Base-by-base conservation (phyloP, 2,888 invertebrate genomes). In the Lymantria monacha region DNA sequence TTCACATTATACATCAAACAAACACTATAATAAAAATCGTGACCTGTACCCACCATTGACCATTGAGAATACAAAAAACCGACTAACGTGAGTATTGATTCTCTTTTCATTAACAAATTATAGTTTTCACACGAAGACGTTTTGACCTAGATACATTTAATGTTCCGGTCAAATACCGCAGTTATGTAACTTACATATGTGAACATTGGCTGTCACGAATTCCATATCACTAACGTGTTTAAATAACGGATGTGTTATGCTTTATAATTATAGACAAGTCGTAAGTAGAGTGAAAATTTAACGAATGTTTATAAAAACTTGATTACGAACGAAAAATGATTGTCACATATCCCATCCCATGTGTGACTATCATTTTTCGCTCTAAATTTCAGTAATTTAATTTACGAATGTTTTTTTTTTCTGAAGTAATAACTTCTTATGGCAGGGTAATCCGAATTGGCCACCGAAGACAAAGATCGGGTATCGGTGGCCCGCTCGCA, bases 41-140 rank as follows among this genome's bases (percentile, higher is more conserved):
- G 66, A 66, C 59, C 44, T 22, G 44, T 43, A 2, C 51, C 48
- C 44, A 37, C 51, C 51, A 62, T 46, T 44, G 51, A 40, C 45
- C 55, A 47, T 42, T 51, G 51, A 50, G 57, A 40, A 46, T 50
- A 55, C 42, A 42, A 37, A n/a, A 42, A 61, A 62, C 59, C 5
- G 22, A 5, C 22, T 57, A 45, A 46, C 52, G 54, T 51, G 51
- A 53, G 58, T 56, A 67, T 63, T 49, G 57, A 60, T 69, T 55
- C 60, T 64, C 54, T 55, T 55, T 62, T 68, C 61, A 68, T 68
- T 69, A 66, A 60, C 55, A 47, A 61, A 65, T 61, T 48, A 52
- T 59, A 69, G 62, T 69, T 69, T 70, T 70, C 69, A 63, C 77
- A 76, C 70, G 66, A 62, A 59, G 46, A 50, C 46, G 45, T 54